Conservation (phyloP, 2,113 vertebrate species). For the Phoenicopterus ruber region DNA sequence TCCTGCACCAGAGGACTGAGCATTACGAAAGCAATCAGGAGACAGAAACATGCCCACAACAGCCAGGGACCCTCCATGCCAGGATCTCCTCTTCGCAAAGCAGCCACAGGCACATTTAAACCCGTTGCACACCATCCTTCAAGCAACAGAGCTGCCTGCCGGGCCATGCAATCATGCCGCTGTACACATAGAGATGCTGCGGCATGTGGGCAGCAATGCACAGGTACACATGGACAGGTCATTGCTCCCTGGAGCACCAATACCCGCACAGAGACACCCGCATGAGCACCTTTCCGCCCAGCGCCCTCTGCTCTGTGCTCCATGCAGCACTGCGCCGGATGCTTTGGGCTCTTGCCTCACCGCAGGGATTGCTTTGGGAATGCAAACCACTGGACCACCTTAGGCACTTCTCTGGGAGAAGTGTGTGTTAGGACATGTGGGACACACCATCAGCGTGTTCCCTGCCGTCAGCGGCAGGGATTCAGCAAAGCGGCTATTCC, state of each 20-base stretch:
- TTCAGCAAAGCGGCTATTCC: not conserved
- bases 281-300: not conserved
- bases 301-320: not conserved
- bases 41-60: not conserved
- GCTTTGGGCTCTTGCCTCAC: not conserved
- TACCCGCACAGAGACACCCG: not conserved
- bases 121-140: accelerated
- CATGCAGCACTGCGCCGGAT: no score
- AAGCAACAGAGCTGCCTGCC: not conserved
- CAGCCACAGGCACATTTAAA: not conserved
- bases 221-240: accelerated
- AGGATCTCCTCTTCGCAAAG: not conserved
- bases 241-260: accelerated
- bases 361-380: not conserved
- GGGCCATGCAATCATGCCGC: accelerated
- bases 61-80: not conserved
- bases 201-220: not conserved
- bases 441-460: accelerated
- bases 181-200: not conserved
- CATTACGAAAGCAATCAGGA: not conserved
- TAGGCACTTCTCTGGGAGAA: not conserved
- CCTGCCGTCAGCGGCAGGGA: no score
- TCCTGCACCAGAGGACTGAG: not conserved
- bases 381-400: no score
- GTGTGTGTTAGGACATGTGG: no score